phyloP scores from a whole-genome alignment of 2,888 invertebrate species.

The Embidobia sp. region DNA sequence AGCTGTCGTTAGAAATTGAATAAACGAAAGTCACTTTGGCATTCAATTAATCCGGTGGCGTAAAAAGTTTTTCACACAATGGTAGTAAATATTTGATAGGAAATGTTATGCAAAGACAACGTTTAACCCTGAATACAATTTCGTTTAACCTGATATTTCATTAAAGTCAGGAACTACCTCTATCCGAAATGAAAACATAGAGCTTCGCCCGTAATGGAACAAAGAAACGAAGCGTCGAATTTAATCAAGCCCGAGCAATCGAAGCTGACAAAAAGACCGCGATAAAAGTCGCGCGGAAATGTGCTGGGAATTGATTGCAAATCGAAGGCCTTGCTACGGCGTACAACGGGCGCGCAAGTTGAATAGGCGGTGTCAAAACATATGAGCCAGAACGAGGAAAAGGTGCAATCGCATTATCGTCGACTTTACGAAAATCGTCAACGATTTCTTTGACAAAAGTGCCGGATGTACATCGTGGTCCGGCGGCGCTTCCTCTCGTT shows the following conservation, averaged over 20 bases:
- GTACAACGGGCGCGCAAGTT: constrained; percentile 43
- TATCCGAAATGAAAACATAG: background rate
- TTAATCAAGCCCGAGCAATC: constrained; percentile 48
- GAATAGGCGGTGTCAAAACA: constrained; percentile 45
- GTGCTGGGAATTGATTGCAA: constrained; percentile 44
- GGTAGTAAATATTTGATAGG: background rate
- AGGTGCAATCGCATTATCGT: constrained; percentile 70
- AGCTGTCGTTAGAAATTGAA: constrained; percentile 37
- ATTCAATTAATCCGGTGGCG: constrained; percentile 15
- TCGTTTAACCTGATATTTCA: constrained; percentile 1
- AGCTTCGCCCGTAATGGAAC: constrained; percentile 15
- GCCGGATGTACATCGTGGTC: constrained; percentile 40
- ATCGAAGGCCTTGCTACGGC: constrained; percentile 23
- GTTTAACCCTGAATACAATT: background rate
- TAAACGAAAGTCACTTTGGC: constrained; percentile 8
- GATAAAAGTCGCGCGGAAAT: constrained; percentile 48
- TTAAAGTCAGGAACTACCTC: background rate
- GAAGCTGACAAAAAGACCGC: constrained; percentile 42
- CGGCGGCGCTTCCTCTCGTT: constrained; percentile 43
- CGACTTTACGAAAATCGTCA: constrained; percentile 73
- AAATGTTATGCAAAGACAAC: constrained; percentile 13
- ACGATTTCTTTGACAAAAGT: constrained; percentile 69
- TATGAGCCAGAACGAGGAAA: constrained; percentile 44
- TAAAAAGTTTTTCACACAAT: background rate
- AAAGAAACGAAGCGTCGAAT: constrained; percentile 37